Evolutionary conservation across 1,140 invertebrate genomes (phyloP).

Genomic region (Acromyrmex charruanus): DNA sequence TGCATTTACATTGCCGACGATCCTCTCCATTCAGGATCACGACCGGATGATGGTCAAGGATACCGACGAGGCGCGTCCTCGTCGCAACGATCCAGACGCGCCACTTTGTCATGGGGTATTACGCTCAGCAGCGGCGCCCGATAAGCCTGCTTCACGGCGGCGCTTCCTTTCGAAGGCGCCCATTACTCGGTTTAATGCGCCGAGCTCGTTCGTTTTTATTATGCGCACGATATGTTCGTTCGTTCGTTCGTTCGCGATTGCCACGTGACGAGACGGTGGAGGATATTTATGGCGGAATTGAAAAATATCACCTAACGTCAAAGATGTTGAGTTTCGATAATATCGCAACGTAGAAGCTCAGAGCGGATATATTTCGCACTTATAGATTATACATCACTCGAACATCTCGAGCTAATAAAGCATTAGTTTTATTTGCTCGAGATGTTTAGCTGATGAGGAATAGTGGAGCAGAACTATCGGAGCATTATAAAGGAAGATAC

Average conservation of each 20-base stretch:
- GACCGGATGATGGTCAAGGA: conserved; percentile 73
- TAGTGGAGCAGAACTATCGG: not conserved
- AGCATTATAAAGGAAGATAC: not conserved
- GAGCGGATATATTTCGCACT: not conserved
- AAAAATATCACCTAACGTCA: not conserved
- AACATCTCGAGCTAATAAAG: not conserved
- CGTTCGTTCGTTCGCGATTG: conserved; percentile 26
- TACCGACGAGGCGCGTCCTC: conserved; percentile 63
- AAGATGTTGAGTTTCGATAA: not conserved
- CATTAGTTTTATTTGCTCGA: not conserved
- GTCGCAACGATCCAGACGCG: conserved; percentile 67
- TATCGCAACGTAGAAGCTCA: not conserved
- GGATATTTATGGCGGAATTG: conserved; percentile 65
- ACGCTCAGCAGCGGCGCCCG: conserved; percentile 71
- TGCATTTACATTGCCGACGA: conserved; percentile 14
- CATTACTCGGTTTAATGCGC: conserved; percentile 77
- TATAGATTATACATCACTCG: not conserved
- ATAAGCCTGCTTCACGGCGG: conserved; percentile 52
- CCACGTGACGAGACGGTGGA: conserved; percentile 49
- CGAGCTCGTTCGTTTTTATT: conserved; percentile 74
- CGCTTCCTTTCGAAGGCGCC: conserved; percentile 73
- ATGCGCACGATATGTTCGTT: conserved; percentile 63
- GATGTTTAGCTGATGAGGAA: no score
- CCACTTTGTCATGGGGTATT: conserved; percentile 77
- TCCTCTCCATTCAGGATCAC: conserved; percentile 31